Evolutionary conservation across 64 coral and sea anemone genomes (phyloP).

Genomic region (Pocillopora verrucosa): DNA sequence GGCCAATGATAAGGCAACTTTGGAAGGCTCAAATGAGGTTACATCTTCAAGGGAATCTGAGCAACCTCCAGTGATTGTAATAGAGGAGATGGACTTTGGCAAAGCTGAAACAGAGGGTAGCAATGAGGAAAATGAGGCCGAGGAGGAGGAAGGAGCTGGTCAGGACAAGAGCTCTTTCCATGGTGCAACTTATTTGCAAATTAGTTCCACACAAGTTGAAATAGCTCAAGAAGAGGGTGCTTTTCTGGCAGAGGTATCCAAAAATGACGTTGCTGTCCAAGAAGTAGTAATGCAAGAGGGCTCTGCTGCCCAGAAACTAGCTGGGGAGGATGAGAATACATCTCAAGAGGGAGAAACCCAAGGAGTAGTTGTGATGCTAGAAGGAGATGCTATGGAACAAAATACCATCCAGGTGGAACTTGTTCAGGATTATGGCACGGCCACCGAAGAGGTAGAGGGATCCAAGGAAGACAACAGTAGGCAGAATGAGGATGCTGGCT

Average conservation of each 20-base stretch:
- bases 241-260: not conserved
- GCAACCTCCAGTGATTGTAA: not conserved
- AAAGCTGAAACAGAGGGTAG: not conserved
- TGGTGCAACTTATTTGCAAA: not conserved
- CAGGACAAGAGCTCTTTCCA: not conserved
- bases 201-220: not conserved
- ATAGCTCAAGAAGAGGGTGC: not conserved
- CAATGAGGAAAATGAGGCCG: not conserved
- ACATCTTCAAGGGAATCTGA: not conserved
- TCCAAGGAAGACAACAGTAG: not conserved
- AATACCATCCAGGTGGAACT: not conserved
- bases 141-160: not conserved
- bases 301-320: not conserved
- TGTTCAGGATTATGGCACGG: not conserved
- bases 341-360: not conserved
- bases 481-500: not conserved
- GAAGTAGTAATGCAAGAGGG: not conserved
- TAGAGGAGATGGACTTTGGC: not conserved
- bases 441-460: not conserved
- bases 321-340: not conserved
- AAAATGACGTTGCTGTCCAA: not conserved
- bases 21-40: not conserved
- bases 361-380: not conserved
- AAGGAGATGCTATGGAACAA: not conserved
- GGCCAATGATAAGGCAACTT: not conserved